Conservation (phyloP, 2,888 invertebrate genomes). For the Prosopocoilus inquinatus region DNA sequence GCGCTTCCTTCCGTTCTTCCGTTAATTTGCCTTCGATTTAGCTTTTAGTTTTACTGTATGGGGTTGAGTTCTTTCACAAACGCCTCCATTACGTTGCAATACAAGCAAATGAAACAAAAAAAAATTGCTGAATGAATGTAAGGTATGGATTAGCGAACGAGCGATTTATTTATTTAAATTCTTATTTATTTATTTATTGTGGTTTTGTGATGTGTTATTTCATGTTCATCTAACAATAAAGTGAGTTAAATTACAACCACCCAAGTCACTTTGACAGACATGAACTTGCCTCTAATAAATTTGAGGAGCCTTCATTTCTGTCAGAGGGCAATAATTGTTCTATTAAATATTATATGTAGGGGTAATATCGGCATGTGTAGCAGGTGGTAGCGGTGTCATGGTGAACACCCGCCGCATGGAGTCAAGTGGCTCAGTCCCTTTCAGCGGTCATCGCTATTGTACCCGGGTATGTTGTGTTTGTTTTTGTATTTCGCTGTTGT, state of each 20-base stretch:
- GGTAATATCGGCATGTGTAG: conserved; percentile 27
- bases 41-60: no score
- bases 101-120: no score
- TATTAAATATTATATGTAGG: not conserved
- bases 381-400: conserved; percentile 37
- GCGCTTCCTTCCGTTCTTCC: no score
- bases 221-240: not conserved
- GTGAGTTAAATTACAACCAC: not conserved
- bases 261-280: not conserved
- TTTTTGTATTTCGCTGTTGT: conserved; percentile 7
- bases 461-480: conserved; percentile 42
- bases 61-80: no score
- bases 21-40: no score
- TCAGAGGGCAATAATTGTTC: not conserved
- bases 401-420: conserved; percentile 48
- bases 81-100: no score
- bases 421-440: conserved; percentile 43
- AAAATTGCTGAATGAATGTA: no score
- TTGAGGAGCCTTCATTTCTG: not conserved
- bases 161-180: no score
- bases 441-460: conserved; percentile 39
- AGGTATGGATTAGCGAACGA: no score
- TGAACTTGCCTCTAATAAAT: not conserved
- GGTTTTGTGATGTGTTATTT: not conserved
- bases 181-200: conserved; percentile 4